phyloP scores from a whole-genome alignment of 2,113 vertebrate genomes.

The Laticauda laticaudata region DNA sequence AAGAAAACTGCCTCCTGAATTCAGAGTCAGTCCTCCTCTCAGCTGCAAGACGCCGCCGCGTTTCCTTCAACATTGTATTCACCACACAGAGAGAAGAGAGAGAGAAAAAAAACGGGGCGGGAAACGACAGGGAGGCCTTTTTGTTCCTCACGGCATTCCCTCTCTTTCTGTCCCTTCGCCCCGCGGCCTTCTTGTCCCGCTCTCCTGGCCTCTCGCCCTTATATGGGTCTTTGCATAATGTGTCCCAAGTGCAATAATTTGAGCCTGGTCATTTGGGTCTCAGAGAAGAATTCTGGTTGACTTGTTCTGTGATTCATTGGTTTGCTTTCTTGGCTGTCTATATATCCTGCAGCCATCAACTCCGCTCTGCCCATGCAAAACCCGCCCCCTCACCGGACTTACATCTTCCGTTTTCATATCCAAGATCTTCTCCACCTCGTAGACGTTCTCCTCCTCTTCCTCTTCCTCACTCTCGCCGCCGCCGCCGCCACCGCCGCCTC shows the following conservation, averaged over 20 bases:
- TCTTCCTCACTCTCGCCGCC: slow-evolving; percentile 77
- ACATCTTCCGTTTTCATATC: slow-evolving; percentile 89
- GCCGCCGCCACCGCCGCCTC: slow-evolving; percentile 49
- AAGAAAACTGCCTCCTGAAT: neutral
- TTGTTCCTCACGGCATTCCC: neutral
- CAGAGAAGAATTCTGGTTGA: neutral
- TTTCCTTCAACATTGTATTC: neutral
- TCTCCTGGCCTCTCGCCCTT: neutral
- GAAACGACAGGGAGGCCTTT: neutral
- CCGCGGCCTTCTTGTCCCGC: neutral
- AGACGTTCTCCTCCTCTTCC: slow-evolving; percentile 80
- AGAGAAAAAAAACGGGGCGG: neutral
- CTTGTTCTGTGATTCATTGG: neutral
- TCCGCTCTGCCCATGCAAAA: neutral
- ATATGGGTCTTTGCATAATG: neutral
- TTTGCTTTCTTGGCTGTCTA: neutral
- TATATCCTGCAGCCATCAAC: neutral
- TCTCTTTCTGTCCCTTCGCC: neutral
- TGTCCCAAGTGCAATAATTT: neutral
- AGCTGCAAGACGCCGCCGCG: neutral
- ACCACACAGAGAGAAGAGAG: neutral
- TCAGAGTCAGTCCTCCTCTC: neutral
- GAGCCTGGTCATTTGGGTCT: neutral
- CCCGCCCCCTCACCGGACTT: slow-evolving; percentile 39
- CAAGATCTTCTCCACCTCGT: slow-evolving; percentile 94